A percentile compares a stretch with the other conserved stretches of the same genome.
Conservation (phyloP, 64 coral and sea anemone genomes). For the Cladopsammia gracilis region DNA sequence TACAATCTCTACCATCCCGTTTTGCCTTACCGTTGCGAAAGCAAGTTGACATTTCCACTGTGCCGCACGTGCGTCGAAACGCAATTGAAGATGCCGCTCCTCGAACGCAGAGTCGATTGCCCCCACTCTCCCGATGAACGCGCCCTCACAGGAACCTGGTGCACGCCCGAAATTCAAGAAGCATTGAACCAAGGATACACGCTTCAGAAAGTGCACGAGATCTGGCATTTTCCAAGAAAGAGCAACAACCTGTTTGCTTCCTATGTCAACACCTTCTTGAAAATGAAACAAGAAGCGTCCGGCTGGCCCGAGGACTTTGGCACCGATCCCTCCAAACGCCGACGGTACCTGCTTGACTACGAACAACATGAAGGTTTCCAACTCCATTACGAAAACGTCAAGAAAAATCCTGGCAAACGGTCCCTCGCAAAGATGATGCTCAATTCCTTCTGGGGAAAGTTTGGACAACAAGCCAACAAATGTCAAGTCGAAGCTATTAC, state of each 20-base stretch:
- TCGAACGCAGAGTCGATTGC: not conserved
- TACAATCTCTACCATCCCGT: constrained; percentile 12
- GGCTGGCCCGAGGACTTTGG: not conserved
- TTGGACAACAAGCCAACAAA: not conserved
- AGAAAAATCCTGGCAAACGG: not conserved
- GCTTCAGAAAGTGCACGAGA: not conserved
- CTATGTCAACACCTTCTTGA: constrained; percentile 49
- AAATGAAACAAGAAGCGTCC: constrained; percentile 26
- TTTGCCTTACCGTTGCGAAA: not conserved
- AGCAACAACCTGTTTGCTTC: not conserved
- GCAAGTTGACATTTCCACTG: constrained; percentile 36
- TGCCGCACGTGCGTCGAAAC: constrained; percentile 32
- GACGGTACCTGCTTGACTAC: not conserved
- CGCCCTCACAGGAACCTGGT: not conserved
- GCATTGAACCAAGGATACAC: constrained; percentile 9
- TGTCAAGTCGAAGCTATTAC: not conserved
- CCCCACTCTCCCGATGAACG: not conserved
- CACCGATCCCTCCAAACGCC: not conserved
- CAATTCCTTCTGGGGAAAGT: constrained; percentile 35
- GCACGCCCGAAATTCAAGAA: not conserved
- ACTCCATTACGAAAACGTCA: not conserved
- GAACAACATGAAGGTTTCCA: not conserved
- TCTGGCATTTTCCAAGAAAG: constrained; percentile 32
- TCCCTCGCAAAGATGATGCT: not conserved
- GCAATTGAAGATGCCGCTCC: not conserved